Base-by-base conservation (phyloP, 2,888 invertebrate genomes). In the Cheilosia variabilis region DNA sequence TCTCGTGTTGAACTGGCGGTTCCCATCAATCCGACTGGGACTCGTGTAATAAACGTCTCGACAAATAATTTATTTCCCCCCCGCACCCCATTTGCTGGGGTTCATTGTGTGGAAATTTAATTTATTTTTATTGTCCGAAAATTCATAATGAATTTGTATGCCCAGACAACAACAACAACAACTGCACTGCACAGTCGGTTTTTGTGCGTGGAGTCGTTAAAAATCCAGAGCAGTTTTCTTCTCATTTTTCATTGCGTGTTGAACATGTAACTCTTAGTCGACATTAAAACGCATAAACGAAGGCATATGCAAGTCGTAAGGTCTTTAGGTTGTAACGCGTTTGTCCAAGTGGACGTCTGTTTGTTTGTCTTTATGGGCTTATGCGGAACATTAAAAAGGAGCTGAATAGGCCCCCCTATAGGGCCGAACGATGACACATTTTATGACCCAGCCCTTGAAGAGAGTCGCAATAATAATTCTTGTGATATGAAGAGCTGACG, bases 401-500 rank as follows among this genome's bases (percentile, higher is more conserved):
- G n/a, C 17, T n/a, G 24, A 45, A 43, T 47, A 22, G 45, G 41
- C 79, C 79, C 73, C 83, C 43, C 9, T 31, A 31, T 57, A 52
- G 57, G 60, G 81, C 60, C 63, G 34, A 57, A 73, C 73, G 83
- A 83, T 83, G 83, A 83, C 83, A 73, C 68, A 78, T 78, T 83
- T 83, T 83, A 83, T 78, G 83, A 78, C 68, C 79, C 52, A 79
- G 73, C 83, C 79, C 83, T 72, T 73, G 72, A 78, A 76, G 76
- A 63, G 62, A 63, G 68, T 68, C 63, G 75, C 37, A 73, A 83
- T 27, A 79, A 83, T 84, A 79, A 84, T 84, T 84, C 79, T 71
- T 79, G 53, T 84, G 73, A 75, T 58, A 84, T 86, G 60, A 76
- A 62, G 81, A 80, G 45, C 84, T 86, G 84, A 86, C 84, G 81